These are phyloP conservation scores for Pemphigus obesinymphae DNA, from an alignment of 1,140 invertebrate species.

Conservation along the genomic window DNA sequence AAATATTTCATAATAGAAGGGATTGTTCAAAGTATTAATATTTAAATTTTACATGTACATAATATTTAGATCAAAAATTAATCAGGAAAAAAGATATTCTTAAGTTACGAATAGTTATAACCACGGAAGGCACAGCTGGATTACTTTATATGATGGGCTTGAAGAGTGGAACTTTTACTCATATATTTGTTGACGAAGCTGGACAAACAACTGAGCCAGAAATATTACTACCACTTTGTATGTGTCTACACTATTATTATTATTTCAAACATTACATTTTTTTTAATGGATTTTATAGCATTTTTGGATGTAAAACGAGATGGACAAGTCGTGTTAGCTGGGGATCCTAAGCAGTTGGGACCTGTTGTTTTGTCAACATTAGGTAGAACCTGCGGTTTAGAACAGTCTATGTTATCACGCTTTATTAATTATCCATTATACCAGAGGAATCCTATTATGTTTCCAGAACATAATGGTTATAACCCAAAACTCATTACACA, in stretches of 20 bases:
- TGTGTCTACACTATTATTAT: conserved; percentile 44
- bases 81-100: conserved; percentile 7
- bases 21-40: background rate
- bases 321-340: conserved; percentile 75
- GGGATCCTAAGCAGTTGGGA: conserved; percentile 87
- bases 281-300: conserved; percentile 40
- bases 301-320: conserved; percentile 42
- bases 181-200: conserved; percentile 85
- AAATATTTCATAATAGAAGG: background rate
- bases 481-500: conserved; percentile 67
- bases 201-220: conserved; percentile 88
- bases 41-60: background rate
- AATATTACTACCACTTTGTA: conserved; percentile 67
- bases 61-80: background rate
- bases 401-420: conserved; percentile 49
- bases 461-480: conserved; percentile 56
- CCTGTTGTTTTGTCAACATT: conserved; percentile 69
- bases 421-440: conserved; percentile 48
- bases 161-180: conserved; percentile 72
- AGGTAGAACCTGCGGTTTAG: conserved; percentile 61
- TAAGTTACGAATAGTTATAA: background rate
- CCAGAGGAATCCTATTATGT: conserved; percentile 48
- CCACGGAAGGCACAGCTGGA: conserved; percentile 55
- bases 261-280: background rate
- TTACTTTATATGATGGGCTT: conserved; percentile 63